Conservation (phyloP, 2,797 vertebrate genomes). For the Ibycter americanus region DNA sequence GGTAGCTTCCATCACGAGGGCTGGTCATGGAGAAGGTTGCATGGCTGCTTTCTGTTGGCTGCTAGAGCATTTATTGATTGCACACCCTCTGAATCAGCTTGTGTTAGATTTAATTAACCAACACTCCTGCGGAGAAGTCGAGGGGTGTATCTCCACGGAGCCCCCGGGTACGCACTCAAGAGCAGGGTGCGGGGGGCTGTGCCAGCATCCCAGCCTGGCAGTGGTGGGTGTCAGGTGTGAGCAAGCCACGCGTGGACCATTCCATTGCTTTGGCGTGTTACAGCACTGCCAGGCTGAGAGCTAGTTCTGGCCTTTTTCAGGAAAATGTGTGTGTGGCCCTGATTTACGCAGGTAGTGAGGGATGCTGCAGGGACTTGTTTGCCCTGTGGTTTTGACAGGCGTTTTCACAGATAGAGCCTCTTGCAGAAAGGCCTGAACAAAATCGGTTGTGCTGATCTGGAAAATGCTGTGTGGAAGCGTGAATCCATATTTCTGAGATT, state of each 20-base stretch:
- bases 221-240: not conserved
- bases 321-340: not conserved
- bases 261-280: accelerated
- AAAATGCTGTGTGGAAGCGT: not conserved
- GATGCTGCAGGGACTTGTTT: not conserved
- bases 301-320: not conserved
- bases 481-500: not conserved
- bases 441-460: not conserved
- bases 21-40: not conserved
- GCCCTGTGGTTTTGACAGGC: not conserved
- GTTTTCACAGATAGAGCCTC: accelerated
- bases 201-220: not conserved
- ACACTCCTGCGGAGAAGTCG: accelerated
- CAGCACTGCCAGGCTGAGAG: not conserved
- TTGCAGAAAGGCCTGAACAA: not conserved
- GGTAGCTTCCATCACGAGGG: not conserved
- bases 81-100: not conserved
- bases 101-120: not conserved
- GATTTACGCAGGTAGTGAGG: not conserved
- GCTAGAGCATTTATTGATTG: too few relatives aligned
- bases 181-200: not conserved
- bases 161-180: not conserved
- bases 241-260: accelerated
- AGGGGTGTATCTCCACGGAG: not conserved
- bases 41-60: not conserved